Evolutionary conservation across 1,140 invertebrate species (phyloP).

Genomic region (Oppia nitens): DNA sequence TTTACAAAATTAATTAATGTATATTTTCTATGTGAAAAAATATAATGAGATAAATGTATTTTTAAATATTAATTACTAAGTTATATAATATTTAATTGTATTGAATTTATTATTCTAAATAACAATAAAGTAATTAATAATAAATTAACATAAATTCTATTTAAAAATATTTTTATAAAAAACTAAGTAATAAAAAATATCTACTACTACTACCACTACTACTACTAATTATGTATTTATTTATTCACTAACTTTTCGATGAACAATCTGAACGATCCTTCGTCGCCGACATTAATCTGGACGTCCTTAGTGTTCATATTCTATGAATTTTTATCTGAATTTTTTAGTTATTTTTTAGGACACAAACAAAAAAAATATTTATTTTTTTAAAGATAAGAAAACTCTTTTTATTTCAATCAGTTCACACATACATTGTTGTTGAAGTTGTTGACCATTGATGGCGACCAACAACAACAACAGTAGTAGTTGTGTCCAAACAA

Average conservation of each 20-base stretch:
- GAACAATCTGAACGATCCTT: background rate
- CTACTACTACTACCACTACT: no score
- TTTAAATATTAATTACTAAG: no score
- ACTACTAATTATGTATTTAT: no score
- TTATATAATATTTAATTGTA: no score
- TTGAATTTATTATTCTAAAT: no score
- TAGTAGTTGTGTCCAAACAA: background rate
- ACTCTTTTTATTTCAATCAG: background rate
- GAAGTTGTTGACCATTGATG: background rate
- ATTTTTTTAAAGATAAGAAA: background rate
- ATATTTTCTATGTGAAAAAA: no score
- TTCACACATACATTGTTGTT: background rate
- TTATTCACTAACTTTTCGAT: constrained; percentile 5
- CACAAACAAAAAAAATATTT: background rate
- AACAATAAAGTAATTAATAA: no score
- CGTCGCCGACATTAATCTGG: background rate
- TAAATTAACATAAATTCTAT: no score
- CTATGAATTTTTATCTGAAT: background rate
- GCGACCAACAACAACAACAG: background rate
- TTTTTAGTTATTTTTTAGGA: background rate
- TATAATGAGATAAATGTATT: no score
- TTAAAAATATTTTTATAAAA: no score
- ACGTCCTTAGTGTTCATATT: background rate
- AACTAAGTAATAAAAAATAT: no score
- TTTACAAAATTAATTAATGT: no score